Evolutionary conservation across 2,797 vertebrate species (phyloP), one percentile per base, ranked within the genome.

Genomic region (Lutra lutra): DNA sequence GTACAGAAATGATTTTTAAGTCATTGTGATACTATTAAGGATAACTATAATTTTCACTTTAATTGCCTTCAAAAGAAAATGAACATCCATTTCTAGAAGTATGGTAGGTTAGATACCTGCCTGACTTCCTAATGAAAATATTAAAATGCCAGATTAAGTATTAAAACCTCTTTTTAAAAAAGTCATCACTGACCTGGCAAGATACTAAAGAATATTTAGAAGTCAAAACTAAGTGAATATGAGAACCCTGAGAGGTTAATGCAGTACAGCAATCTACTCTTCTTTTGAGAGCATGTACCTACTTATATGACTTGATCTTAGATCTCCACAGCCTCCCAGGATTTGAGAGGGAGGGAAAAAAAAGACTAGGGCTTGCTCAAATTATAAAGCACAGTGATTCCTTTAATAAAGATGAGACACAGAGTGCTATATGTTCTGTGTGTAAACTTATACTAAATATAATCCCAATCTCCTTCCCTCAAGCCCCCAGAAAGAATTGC

Each of bases 71-170:
- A 86, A 91, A 86, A 87, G 35, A 88, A 97, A 91, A 78, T 64
- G 43, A 87, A 93, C 62, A 91, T 96, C 32, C 66, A 90, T 77
- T 91, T 94, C 64, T 85, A 91, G 46, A 89, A 91, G 48, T 90
- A 32, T 64, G 32, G 12, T 78, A 8, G 29, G 40, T 10, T 83
- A 83, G n/a, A 77, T 27, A 83, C 60, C 60, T 77, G 85, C 20
- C 29, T 91, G 70, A 64, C 38, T 43, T 77, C 7, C 25, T 73
- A 93, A 72, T 58, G 32, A 79, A 94, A 95, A 83, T 32, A 79
- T 75, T 93, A 91, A 83, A 91, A 91, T 83, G 23, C 32, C 70
- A 80, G n/a, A 62, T 56, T 48, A 87, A 78, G 40, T 38, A 86
- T 62, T 60, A 87, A 91, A 83, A 92, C 20, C 17, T 92, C 40